These are phyloP conservation scores for Sisyra nigra DNA, from an alignment of 2,888 invertebrate genomes.

Conservation along the genomic window DNA sequence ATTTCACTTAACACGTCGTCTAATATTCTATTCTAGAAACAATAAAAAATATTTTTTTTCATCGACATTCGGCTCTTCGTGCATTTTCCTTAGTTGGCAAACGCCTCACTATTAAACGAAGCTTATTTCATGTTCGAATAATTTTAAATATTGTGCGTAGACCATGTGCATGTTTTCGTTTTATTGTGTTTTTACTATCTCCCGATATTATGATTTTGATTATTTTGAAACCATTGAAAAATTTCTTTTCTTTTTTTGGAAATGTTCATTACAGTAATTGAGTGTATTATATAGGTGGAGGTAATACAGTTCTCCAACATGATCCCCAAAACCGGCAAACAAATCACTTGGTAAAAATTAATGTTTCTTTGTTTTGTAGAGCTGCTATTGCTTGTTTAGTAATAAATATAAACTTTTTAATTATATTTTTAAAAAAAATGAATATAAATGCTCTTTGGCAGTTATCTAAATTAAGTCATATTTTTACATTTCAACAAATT, in stretches of 20 bases:
- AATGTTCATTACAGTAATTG: conserved; percentile 3
- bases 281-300: conserved; percentile 10
- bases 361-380: conserved; percentile 8
- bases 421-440: too few species aligned
- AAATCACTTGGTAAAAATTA: conserved; percentile 7
- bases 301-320: conserved; percentile 6
- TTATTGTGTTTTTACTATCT: too few species aligned
- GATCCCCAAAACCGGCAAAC: conserved; percentile 5
- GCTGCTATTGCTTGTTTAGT: conserved; percentile 8
- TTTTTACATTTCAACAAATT: neutral
- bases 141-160: too few species aligned
- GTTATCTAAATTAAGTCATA: neutral
- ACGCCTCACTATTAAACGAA: conserved; percentile 1
- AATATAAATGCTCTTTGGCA: conserved; percentile 3
- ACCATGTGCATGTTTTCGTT: too few species aligned
- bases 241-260: neutral
- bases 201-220: too few species aligned
- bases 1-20: conserved; percentile 8
- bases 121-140: neutral
- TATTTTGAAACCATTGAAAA: too few species aligned
- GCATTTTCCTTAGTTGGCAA: conserved; percentile 3
- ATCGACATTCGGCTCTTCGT: neutral
- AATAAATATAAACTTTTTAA: neutral
- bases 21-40: too few species aligned
- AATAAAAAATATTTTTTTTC: conserved; percentile 5